These are phyloP conservation scores for Hylomyscus alleni DNA, from an alignment of 2,797 vertebrate genomes.

Conservation along the genomic window DNA sequence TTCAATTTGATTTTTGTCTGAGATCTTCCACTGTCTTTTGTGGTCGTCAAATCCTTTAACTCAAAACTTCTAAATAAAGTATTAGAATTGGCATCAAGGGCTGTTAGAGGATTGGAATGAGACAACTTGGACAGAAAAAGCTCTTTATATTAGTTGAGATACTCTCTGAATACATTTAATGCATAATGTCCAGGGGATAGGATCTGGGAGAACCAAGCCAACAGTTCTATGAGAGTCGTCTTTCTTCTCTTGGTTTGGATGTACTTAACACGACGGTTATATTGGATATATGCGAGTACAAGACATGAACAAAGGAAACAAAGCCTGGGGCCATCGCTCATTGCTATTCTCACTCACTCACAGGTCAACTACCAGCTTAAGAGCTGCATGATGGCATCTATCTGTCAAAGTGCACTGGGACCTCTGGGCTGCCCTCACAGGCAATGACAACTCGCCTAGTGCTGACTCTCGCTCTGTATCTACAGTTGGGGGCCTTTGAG, in stretches of 20 bases:
- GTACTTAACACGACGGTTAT: neutral
- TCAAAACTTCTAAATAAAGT: neutral
- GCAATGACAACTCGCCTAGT: slow-evolving; percentile 77
- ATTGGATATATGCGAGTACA: neutral
- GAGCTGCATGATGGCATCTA: neutral
- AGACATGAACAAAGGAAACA: neutral
- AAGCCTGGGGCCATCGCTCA: neutral
- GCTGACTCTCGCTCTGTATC: slow-evolving; percentile 62
- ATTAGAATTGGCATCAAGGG: neutral
- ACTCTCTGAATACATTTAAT: neutral
- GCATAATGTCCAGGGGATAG: neutral
- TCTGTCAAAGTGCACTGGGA: slow-evolving; percentile 84
- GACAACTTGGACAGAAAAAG: neutral
- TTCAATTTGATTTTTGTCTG: slow-evolving; percentile 9
- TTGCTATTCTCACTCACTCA: neutral
- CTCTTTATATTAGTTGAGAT: slow-evolving; percentile 34
- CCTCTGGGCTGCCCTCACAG: slow-evolving; percentile 67
- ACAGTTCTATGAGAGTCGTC: neutral
- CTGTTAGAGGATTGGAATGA: neutral
- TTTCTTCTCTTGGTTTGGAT: slow-evolving; percentile 42
- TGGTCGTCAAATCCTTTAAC: slow-evolving; percentile 34
- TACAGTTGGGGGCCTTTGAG: slow-evolving; percentile 76
- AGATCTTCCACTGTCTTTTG: slow-evolving; percentile 1
- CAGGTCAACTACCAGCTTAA: neutral
- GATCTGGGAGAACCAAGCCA: neutral